Conservation (phyloP, 2,797 vertebrate species). For the Carapus acus region DNA sequence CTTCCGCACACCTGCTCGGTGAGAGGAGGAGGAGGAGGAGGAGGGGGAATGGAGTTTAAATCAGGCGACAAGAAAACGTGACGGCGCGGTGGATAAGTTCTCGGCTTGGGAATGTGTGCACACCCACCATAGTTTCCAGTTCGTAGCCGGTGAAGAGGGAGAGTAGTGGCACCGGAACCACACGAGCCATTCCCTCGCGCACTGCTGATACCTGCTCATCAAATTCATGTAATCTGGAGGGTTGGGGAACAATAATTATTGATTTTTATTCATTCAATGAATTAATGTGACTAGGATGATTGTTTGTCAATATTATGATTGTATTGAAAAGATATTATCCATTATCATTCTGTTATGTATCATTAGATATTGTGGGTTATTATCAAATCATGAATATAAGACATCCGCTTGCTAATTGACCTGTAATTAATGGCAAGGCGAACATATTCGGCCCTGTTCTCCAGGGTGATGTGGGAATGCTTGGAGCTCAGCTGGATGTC, state of each 20-base stretch:
- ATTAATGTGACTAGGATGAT: no score
- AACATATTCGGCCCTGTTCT: constrained; percentile 92
- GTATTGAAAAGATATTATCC: no score
- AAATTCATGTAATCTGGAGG: constrained; percentile 90
- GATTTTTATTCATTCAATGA: no score
- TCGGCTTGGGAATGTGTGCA: no score
- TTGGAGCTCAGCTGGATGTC: constrained; percentile 97
- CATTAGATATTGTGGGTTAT: no score
- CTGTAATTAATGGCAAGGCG: constrained; percentile 96
- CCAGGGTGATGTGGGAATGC: constrained; percentile 90
- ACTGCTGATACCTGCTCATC: constrained; percentile 97
- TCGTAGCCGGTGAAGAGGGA: constrained; percentile 98
- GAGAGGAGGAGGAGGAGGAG: not conserved
- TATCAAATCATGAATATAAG: not conserved
- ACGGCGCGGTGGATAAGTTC: not conserved
- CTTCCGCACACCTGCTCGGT: constrained; percentile 88
- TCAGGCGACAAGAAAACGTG: no score
- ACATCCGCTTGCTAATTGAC: constrained; percentile 51
- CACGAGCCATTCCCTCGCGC: constrained; percentile 95
- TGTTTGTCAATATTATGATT: no score
- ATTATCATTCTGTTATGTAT: no score
- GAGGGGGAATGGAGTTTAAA: no score
- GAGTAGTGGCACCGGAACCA: constrained; percentile 92
- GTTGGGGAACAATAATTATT: no score
- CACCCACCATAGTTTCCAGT: constrained; percentile 91